Conservation (phyloP, 2,797 vertebrate species). For the Odontamblyopus rebecca region DNA sequence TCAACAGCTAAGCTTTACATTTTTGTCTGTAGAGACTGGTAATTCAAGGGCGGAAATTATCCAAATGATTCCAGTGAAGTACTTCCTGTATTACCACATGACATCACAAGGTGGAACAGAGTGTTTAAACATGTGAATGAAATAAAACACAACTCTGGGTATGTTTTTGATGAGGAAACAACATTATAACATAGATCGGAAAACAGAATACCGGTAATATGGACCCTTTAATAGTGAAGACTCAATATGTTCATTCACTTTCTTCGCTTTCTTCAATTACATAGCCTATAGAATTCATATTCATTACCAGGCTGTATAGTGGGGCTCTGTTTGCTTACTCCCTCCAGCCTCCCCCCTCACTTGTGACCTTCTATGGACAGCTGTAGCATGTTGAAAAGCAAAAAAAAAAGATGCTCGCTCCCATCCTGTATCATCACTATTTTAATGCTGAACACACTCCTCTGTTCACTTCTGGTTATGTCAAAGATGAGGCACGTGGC, state of each 20-base stretch:
- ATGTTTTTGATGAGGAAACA: too few species aligned
- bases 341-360: conserved; percentile 35
- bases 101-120: too few species aligned
- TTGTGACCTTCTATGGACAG: conserved; percentile 61
- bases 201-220: too few species aligned
- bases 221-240: not conserved
- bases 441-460: conserved; percentile 52
- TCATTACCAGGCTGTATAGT: conserved; percentile 48
- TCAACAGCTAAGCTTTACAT: too few species aligned
- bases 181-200: too few species aligned
- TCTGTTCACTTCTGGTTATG: conserved; percentile 42
- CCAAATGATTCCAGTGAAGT: too few species aligned
- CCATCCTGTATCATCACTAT: conserved; percentile 54
- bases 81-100: too few species aligned
- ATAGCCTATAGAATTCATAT: conserved; percentile 54
- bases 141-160: too few species aligned
- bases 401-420: conserved; percentile 19
- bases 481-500: conserved; percentile 34
- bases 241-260: conserved; percentile 13
- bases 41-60: too few species aligned
- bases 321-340: conserved; percentile 43
- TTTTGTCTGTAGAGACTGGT: too few species aligned
- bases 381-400: conserved; percentile 46
- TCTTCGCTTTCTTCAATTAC: conserved; percentile 6
- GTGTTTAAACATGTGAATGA: too few species aligned